Conservation (phyloP, 2,888 invertebrate species). For the Tuta absoluta region DNA sequence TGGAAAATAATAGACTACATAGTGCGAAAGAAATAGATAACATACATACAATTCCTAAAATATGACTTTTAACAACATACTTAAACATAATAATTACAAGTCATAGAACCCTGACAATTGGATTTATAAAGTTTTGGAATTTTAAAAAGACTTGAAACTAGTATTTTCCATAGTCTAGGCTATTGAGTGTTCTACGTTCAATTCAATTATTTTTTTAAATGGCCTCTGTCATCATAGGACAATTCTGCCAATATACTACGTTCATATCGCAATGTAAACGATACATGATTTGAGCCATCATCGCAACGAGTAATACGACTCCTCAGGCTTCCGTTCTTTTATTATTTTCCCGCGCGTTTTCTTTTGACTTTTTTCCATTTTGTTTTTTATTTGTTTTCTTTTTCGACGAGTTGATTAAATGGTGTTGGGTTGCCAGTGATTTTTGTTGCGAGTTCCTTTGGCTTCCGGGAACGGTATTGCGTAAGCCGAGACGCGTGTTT, state of each 20-base stretch:
- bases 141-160: too few relatives aligned
- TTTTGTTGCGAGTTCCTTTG: slow-evolving; percentile 20
- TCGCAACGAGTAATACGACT: slow-evolving; percentile 41
- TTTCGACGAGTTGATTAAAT: slow-evolving; percentile 22
- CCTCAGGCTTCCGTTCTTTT: slow-evolving; percentile 35
- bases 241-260: neutral
- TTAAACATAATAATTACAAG: too few relatives aligned
- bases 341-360: slow-evolving; percentile 31
- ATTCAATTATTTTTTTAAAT: too few relatives aligned
- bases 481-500: neutral
- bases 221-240: too few relatives aligned
- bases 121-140: too few relatives aligned
- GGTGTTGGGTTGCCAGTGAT: slow-evolving; percentile 29
- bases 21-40: too few relatives aligned
- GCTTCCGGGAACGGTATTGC: neutral
- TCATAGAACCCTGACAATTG: too few relatives aligned
- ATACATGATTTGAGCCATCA: slow-evolving; percentile 29
- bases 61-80: too few relatives aligned
- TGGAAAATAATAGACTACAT: too few relatives aligned
- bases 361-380: neutral
- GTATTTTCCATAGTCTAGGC: too few relatives aligned
- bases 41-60: too few relatives aligned
- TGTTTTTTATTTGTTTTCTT: slow-evolving; percentile 25
- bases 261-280: slow-evolving; percentile 30
- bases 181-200: too few relatives aligned